phyloP scores from a whole-genome alignment of 37 sponge, comb jelly and placozoan genomes.

The Geodia barretti region DNA sequence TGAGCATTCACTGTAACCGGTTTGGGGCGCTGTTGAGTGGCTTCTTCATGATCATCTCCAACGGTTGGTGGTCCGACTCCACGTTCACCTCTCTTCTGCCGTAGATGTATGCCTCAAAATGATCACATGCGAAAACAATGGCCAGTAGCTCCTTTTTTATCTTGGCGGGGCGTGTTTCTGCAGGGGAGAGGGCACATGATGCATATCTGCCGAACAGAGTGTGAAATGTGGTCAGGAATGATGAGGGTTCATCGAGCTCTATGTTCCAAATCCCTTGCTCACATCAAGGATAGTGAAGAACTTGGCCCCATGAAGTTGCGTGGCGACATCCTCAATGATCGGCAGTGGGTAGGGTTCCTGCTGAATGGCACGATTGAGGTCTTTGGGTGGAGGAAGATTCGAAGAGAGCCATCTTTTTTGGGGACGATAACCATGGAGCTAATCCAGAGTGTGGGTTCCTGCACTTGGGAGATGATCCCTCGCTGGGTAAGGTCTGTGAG shows the following conservation, averaged over 20 bases:
- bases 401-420: conserved; percentile 25
- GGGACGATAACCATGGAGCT: conserved; percentile 38
- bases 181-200: conserved; percentile 22
- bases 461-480: conserved; percentile 20
- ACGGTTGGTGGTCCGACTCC: conserved; percentile 58
- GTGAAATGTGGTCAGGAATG: conserved; percentile 61
- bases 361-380: neutral
- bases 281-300: conserved; percentile 63
- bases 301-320: conserved; percentile 40
- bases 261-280: conserved; percentile 57
- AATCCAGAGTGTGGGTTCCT: conserved; percentile 52
- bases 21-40: conserved; percentile 44
- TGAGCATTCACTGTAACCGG: conserved; percentile 53
- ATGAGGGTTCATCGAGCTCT: conserved; percentile 38
- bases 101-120: conserved; percentile 51
- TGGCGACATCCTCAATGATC: conserved; percentile 59
- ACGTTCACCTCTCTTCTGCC: conserved; percentile 29
- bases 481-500: conserved; percentile 10
- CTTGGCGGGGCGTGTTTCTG: conserved; percentile 48
- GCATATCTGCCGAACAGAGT: conserved; percentile 51
- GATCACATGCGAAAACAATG: conserved; percentile 55
- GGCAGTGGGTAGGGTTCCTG: conserved; percentile 19
- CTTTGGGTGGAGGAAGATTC: conserved; percentile 27
- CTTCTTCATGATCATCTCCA: conserved; percentile 38
- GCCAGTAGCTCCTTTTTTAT: conserved; percentile 64